Conservation (phyloP, 2,888 invertebrate genomes). For the Sinotaia quadrata region DNA sequence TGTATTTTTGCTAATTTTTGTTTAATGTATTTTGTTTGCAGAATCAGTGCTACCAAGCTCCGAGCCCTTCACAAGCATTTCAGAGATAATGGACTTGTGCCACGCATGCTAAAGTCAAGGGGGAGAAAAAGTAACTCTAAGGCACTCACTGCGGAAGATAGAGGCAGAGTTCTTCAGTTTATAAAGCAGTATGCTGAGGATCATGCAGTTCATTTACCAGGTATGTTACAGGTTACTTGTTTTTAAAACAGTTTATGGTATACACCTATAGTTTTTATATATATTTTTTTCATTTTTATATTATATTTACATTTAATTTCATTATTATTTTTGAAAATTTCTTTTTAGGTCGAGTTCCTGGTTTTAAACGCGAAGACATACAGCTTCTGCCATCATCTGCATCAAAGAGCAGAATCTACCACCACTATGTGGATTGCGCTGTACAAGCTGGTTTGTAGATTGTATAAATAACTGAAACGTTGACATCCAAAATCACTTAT, state of each 20-base stretch:
- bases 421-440: slow-evolving; percentile 1
- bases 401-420: slow-evolving; percentile 15
- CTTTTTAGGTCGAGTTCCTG: slow-evolving; percentile 23
- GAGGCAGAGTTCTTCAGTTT: slow-evolving; percentile 23
- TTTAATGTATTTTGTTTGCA: not conserved
- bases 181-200: slow-evolving; percentile 29
- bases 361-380: slow-evolving; percentile 30
- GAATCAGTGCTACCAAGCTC: slow-evolving; percentile 21
- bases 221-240: too few relatives aligned
- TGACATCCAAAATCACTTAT: too few relatives aligned
- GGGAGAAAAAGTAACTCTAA: slow-evolving; percentile 14
- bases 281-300: too few relatives aligned
- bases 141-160: slow-evolving; percentile 24
- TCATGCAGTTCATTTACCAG: slow-evolving; percentile 34
- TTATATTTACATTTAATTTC: too few relatives aligned
- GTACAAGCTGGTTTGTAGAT: not conserved
- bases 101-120: slow-evolving; percentile 4
- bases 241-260: too few relatives aligned
- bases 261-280: too few relatives aligned
- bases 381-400: slow-evolving; percentile 20
- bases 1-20: not conserved
- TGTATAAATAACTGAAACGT: not conserved
- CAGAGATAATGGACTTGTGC: slow-evolving; percentile 21
- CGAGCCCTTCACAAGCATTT: slow-evolving; percentile 17
- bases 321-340: too few relatives aligned